Evolutionary conservation across 2,888 invertebrate genomes (phyloP).

Genomic region (Stratiomys singularior): DNA sequence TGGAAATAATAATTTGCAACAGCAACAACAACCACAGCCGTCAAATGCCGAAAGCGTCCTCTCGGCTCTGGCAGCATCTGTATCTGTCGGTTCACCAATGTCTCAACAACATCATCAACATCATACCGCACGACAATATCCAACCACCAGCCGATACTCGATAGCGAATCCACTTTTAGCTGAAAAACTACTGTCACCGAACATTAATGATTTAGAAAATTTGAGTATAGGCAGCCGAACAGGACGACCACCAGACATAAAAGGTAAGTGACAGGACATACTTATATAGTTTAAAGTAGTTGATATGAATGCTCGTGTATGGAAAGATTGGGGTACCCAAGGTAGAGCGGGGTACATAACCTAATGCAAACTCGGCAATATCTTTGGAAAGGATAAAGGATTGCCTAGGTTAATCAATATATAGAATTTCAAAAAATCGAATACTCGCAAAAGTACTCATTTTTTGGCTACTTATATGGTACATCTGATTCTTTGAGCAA

Average conservation of each 20-base stretch:
- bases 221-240: conserved; percentile 55
- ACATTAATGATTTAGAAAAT: conserved; percentile 55
- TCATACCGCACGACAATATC: conserved; percentile 55
- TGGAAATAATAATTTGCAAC: conserved; percentile 34
- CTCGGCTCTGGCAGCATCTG: conserved; percentile 55
- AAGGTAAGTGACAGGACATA: conserved; percentile 68
- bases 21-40: background rate
- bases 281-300: too few relatives aligned
- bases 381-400: too few relatives aligned
- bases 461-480: too few relatives aligned
- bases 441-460: too few relatives aligned
- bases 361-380: too few relatives aligned
- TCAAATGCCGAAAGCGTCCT: conserved; percentile 53
- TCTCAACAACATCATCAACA: conserved; percentile 54
- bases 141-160: conserved; percentile 74
- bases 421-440: too few relatives aligned
- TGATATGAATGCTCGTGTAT: background rate
- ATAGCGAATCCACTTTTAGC: conserved; percentile 89
- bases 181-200: conserved; percentile 83
- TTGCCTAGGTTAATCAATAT: too few relatives aligned
- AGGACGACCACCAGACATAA: conserved; percentile 59
- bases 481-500: too few relatives aligned
- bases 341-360: too few relatives aligned
- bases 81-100: conserved; percentile 53
- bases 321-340: background rate